phyloP scores from a whole-genome alignment of 2,888 invertebrate genomes.

The Chelonus formosanus region DNA sequence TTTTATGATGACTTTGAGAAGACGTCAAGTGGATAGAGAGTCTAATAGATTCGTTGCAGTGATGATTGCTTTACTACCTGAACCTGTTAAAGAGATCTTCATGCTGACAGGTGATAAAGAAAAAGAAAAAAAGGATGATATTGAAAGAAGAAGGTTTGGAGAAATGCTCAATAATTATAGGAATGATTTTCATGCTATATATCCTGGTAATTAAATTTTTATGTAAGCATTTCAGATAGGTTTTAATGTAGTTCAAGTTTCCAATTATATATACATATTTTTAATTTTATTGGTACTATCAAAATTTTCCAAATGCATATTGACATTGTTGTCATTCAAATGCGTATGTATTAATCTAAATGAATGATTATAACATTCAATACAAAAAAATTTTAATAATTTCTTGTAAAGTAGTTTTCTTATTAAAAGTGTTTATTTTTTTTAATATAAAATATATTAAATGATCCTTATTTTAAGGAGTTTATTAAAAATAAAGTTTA shows the following conservation, averaged over 20 bases:
- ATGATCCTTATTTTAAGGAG: slow-evolving; percentile 12
- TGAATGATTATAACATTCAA: not conserved
- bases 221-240: no score
- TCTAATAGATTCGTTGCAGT: slow-evolving; percentile 10
- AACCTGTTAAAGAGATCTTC: slow-evolving; percentile 11
- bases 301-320: no score
- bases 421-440: no score
- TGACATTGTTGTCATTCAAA: no score
- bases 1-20: slow-evolving; percentile 28
- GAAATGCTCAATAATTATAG: slow-evolving; percentile 67
- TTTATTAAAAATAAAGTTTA: not conserved
- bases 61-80: slow-evolving; percentile 15
- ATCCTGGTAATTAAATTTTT: slow-evolving; percentile 65
- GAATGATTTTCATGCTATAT: slow-evolving; percentile 69
- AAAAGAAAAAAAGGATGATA: not conserved
- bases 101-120: not conserved
- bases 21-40: not conserved
- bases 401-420: no score
- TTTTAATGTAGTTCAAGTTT: no score
- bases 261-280: no score
- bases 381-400: no score
- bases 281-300: no score
- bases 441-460: slow-evolving; percentile 1
- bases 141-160: slow-evolving; percentile 55
- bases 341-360: no score